These are phyloP conservation scores for Thryonomys swinderianus DNA, from an alignment of 2,113 vertebrate species.

Conservation along the genomic window DNA sequence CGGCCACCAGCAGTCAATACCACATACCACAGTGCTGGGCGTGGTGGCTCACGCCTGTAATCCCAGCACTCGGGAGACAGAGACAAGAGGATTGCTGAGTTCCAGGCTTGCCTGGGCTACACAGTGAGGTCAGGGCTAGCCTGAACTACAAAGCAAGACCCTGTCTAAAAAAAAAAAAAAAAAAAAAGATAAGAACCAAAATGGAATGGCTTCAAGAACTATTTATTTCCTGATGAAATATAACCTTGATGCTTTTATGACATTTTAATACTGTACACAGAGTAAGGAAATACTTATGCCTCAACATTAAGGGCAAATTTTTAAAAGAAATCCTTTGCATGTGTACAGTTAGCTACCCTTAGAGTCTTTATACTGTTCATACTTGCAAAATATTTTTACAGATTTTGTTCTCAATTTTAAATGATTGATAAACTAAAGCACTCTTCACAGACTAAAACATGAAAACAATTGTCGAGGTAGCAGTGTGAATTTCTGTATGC, in stretches of 20 bases:
- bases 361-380: background rate
- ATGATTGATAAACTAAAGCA: conserved; percentile 1
- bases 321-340: background rate
- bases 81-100: no score
- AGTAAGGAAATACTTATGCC: background rate
- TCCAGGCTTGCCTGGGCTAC: no score
- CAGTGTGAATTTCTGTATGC: background rate
- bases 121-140: no score
- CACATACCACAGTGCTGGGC: no score
- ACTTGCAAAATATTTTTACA: conserved; percentile 7
- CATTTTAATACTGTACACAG: background rate
- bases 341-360: background rate
- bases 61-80: no score
- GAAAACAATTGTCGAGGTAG: background rate
- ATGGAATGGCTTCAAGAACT: background rate
- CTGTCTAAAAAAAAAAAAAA: no score
- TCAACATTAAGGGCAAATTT: background rate
- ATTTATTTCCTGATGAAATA: background rate
- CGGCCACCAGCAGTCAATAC: no score
- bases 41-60: no score
- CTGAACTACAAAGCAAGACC: no score
- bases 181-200: background rate
- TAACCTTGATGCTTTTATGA: background rate
- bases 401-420: background rate
- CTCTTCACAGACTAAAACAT: background rate